These are phyloP conservation scores for Sinotaia quadrata DNA, from an alignment of 2,888 invertebrate species.

Conservation along the genomic window DNA sequence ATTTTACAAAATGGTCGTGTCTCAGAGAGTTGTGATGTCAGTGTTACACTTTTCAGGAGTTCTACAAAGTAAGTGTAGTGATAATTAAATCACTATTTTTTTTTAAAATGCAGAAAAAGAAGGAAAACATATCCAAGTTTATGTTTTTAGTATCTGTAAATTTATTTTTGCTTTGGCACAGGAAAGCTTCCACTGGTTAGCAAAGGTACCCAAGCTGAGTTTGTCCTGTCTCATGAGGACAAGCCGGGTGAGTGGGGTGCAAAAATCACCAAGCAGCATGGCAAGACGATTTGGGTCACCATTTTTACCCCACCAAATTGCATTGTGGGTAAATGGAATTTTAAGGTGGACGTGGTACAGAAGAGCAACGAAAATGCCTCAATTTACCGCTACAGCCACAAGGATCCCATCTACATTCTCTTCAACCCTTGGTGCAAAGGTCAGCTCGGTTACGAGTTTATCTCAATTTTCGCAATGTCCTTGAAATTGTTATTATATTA, in stretches of 20 bases:
- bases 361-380: constrained; percentile 31
- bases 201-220: constrained; percentile 52
- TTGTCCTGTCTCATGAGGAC: constrained; percentile 56
- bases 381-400: constrained; percentile 43
- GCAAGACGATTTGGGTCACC: constrained; percentile 38
- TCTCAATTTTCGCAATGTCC: too few species aligned
- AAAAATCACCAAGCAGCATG: constrained; percentile 34
- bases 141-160: neutral
- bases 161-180: constrained; percentile 27
- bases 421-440: constrained; percentile 93
- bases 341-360: constrained; percentile 54
- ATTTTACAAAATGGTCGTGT: too few species aligned
- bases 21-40: too few species aligned
- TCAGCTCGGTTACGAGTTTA: too few species aligned
- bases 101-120: too few species aligned
- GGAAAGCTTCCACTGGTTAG: constrained; percentile 50
- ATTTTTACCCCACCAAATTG: constrained; percentile 55
- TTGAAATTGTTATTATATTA: too few species aligned
- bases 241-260: constrained; percentile 55
- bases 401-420: constrained; percentile 81
- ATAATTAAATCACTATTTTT: too few species aligned
- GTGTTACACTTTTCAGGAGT: too few species aligned
- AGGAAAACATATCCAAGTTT: too few species aligned
- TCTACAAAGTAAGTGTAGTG: too few species aligned
- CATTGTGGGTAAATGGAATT: constrained; percentile 55